Evolutionary conservation across 2,888 invertebrate genomes (phyloP).

Genomic region (Eupithecia dodoneata): DNA sequence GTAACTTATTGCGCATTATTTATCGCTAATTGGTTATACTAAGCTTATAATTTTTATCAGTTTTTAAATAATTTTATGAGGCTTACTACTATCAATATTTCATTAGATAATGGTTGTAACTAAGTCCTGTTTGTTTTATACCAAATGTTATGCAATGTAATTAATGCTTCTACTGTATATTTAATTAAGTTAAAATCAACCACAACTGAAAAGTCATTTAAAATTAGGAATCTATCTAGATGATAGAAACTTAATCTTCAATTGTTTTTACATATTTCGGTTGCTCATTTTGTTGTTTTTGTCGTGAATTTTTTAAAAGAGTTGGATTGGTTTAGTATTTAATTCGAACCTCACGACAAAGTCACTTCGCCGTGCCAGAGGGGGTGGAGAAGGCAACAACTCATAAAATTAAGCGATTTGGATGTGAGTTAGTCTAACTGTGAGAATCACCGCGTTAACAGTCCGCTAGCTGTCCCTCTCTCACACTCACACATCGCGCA

Average conservation of each 20-base stretch:
- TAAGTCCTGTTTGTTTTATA: background rate
- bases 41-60: background rate
- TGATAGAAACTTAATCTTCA: too few species aligned
- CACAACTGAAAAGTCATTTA: background rate
- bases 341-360: slow-evolving; percentile 54
- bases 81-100: background rate
- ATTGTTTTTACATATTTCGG: background rate
- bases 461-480: slow-evolving; percentile 69
- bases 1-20: slow-evolving; percentile 7
- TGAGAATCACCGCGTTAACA: slow-evolving; percentile 82
- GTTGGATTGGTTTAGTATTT: background rate
- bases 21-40: background rate
- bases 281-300: background rate
- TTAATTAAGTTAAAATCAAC: background rate
- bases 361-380: slow-evolving; percentile 63
- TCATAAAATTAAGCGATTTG: slow-evolving; percentile 85
- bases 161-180: background rate
- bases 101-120: background rate
- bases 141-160: background rate
- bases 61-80: background rate
- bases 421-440: slow-evolving; percentile 84
- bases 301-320: background rate
- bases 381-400: slow-evolving; percentile 85
- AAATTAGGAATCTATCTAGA: too few species aligned
- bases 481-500: slow-evolving; percentile 59